These are phyloP conservation scores for Enoplosus armatus DNA, from an alignment of 2,797 vertebrate species.

Conservation along the genomic window DNA sequence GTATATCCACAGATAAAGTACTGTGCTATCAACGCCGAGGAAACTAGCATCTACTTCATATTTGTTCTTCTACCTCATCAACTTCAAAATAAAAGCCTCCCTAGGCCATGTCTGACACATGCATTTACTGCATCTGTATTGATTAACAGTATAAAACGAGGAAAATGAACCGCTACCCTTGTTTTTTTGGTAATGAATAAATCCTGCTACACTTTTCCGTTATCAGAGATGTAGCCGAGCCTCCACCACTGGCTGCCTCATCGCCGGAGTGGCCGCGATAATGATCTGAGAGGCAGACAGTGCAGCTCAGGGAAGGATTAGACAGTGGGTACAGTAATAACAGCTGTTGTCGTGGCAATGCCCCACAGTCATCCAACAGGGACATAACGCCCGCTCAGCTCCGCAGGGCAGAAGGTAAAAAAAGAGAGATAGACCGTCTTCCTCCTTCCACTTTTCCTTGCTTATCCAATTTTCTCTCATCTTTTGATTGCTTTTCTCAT, in stretches of 20 bases:
- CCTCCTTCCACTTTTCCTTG: constrained; percentile 12
- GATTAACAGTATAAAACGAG: background rate
- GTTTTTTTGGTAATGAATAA: constrained; percentile 37
- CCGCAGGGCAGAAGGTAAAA: constrained; percentile 6
- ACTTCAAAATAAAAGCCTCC: constrained; percentile 23
- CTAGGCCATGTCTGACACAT: background rate
- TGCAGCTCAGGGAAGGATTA: constrained; percentile 66
- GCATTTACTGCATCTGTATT: constrained; percentile 3
- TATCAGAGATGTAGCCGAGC: constrained; percentile 45
- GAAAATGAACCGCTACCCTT: constrained; percentile 3
- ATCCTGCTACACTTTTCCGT: constrained; percentile 25
- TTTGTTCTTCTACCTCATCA: constrained; percentile 5
- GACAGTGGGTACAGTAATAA: constrained; percentile 56
- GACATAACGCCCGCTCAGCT: constrained; percentile 58
- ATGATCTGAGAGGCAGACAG: constrained; percentile 62
- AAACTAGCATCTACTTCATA: background rate
- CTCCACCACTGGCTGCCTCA: constrained; percentile 48
- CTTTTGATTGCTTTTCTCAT: constrained; percentile 65
- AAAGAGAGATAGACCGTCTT: background rate
- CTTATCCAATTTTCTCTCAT: constrained; percentile 55
- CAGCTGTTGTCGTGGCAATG: constrained; percentile 60
- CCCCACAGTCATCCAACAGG: constrained; percentile 41
- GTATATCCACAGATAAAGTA: background rate
- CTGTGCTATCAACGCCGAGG: background rate
- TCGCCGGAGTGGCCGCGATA: constrained; percentile 56